phyloP scores from a whole-genome alignment of 2,888 invertebrate species.

The Scrobipalpa atriplicella region DNA sequence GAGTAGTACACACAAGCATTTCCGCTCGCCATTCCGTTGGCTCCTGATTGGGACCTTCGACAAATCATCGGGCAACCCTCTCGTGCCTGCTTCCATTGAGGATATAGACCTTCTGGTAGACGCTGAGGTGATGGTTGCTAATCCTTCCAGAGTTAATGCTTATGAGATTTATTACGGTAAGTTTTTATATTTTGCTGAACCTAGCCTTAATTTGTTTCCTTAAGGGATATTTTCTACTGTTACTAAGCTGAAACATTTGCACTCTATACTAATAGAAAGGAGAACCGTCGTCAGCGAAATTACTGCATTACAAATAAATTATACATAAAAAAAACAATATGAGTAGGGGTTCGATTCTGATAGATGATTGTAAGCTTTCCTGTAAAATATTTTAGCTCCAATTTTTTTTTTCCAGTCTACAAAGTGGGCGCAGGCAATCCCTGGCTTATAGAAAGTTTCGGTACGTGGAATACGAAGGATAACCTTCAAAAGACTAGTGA shows the following conservation, averaged over 20 bases:
- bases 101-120: conserved; percentile 57
- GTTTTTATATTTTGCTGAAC: conserved; percentile 33
- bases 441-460: conserved; percentile 62
- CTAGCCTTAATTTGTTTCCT: too few relatives aligned
- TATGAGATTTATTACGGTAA: conserved; percentile 57
- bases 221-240: too few relatives aligned
- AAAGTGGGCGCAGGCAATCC: conserved; percentile 50
- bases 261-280: too few relatives aligned
- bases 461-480: conserved; percentile 53
- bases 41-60: conserved; percentile 50
- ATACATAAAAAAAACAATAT: too few relatives aligned
- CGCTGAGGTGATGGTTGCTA: conserved; percentile 56
- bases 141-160: conserved; percentile 35
- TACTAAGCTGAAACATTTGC: too few relatives aligned
- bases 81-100: conserved; percentile 45
- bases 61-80: conserved; percentile 30
- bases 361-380: too few relatives aligned
- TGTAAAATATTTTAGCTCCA: neutral
- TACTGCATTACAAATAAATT: too few relatives aligned
- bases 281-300: too few relatives aligned
- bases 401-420: conserved; percentile 59
- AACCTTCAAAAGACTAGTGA: conserved; percentile 45
- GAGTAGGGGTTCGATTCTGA: too few relatives aligned
- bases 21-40: conserved; percentile 68
- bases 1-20: conserved; percentile 51